A percentile compares a stretch with the other conserved stretches of the same genome.
These are phyloP conservation scores for Bungarus multicinctus DNA, from an alignment of 2,113 vertebrate species.

Conservation along the genomic window DNA sequence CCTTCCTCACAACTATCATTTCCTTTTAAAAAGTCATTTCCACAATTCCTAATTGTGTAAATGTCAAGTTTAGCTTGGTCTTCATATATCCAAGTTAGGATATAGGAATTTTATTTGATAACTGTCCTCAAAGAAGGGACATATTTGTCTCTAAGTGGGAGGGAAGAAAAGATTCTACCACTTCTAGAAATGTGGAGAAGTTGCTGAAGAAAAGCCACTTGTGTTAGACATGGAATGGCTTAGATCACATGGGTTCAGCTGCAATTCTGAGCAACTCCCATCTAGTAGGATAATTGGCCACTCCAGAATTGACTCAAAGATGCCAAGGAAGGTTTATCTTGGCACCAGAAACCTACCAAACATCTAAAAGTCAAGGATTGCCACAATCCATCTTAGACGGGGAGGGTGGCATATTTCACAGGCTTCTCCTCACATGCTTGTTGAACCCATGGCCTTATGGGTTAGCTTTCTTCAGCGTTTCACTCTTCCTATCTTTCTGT, in stretches of 20 bases:
- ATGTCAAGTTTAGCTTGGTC: neutral
- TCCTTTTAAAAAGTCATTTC: neutral
- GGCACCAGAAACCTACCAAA: neutral
- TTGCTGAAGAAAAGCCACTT: neutral
- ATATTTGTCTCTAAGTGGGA: neutral
- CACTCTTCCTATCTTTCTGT: conserved; percentile 33
- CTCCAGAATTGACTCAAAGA: neutral
- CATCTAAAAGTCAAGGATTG: neutral
- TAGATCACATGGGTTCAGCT: neutral
- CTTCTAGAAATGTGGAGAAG: neutral
- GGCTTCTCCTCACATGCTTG: neutral
- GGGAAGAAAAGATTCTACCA: neutral
- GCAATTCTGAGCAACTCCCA: neutral
- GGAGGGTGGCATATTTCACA: neutral
- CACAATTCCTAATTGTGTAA: neutral
- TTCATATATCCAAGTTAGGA: neutral
- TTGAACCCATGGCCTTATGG: neutral
- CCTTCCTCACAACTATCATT: neutral
- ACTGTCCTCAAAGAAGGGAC: neutral
- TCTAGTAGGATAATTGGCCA: neutral
- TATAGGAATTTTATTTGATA: neutral
- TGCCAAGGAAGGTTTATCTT: neutral
- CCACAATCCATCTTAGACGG: neutral
- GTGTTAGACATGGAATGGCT: neutral
- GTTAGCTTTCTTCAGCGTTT: conserved; percentile 21